These are phyloP conservation scores for Wasmannia auropunctata DNA, from an alignment of 1,140 invertebrate genomes.

Conservation along the genomic window DNA sequence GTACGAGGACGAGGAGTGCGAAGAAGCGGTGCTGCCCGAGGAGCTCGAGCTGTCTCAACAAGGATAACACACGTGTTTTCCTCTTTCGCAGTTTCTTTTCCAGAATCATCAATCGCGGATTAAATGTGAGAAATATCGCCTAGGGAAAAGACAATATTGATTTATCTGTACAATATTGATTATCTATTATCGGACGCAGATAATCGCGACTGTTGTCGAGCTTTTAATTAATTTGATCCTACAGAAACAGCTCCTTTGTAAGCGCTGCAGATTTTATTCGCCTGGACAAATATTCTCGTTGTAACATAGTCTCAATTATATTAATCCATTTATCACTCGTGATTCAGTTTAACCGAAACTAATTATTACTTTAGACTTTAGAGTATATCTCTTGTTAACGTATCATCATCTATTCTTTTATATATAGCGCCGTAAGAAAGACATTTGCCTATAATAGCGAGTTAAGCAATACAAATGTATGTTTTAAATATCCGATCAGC, in stretches of 20 bases:
- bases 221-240: not conserved
- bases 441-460: not conserved
- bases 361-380: not conserved
- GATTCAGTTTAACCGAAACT: not conserved
- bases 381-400: not conserved
- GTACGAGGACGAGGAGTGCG: conserved; percentile 86
- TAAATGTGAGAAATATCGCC: not conserved
- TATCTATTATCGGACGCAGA: not conserved
- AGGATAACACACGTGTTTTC: conserved; percentile 26
- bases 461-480: not conserved
- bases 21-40: conserved; percentile 79
- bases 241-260: conserved; percentile 10
- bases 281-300: not conserved
- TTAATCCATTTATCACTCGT: not conserved
- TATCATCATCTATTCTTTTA: conserved; percentile 11
- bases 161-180: not conserved
- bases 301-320: not conserved
- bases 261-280: not conserved
- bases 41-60: conserved; percentile 78
- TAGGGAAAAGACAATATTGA: not conserved
- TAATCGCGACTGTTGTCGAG: not conserved
- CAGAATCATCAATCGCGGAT: not conserved
- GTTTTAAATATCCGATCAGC: not conserved
- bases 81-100: not conserved
- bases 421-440: not conserved